Base-by-base conservation (phyloP, 2,797 vertebrate genomes). In the Clarias platycephalus region DNA sequence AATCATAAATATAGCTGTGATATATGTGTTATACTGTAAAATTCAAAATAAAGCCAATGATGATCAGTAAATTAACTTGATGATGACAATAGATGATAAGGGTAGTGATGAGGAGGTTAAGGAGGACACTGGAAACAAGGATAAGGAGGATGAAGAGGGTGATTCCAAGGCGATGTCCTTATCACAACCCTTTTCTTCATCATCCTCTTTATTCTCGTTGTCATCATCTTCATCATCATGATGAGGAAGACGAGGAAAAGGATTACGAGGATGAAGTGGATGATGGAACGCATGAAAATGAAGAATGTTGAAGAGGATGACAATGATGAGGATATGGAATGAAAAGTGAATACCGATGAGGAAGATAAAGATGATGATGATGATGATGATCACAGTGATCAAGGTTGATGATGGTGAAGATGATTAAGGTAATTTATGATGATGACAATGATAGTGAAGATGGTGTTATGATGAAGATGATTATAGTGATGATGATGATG, bases 211-310 rank as follows among this genome's bases (percentile, higher is more conserved):
- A 37, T 37, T 37, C 37, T 37, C 5, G 37, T 37, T 1, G 37
- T 37, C 37, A 37, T 6, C 37, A 5, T 37, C 37, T 37, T 37
- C 37, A 0, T 37, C 37, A 5, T 37, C 37, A 37, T 37, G 55
- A 77, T 31, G 75, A 58, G 10, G 28, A 77, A 22, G 53, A 77
- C 15, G 8, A 12, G 63, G 84, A 57, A n/a, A 28, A 16, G 49
- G 83, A 67, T 60, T n/a, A 67, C 81, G 86, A 91, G 6, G 22
- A 24, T 16, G 71, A 53, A 24, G 44, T 20, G 40, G 40, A 75
- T 24, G 20, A 3, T 71, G 16, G 6, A 31, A 44, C 9, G 8
- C 2, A 44, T 44, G 44, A 44, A 44, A 44, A 44, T 44, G 44
- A 44, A 3, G 9, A 31, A 40, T 70, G 66, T 34, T 68, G 31